phyloP scores from a whole-genome alignment of 2,797 vertebrate species.

The Hylomyscus alleni region DNA sequence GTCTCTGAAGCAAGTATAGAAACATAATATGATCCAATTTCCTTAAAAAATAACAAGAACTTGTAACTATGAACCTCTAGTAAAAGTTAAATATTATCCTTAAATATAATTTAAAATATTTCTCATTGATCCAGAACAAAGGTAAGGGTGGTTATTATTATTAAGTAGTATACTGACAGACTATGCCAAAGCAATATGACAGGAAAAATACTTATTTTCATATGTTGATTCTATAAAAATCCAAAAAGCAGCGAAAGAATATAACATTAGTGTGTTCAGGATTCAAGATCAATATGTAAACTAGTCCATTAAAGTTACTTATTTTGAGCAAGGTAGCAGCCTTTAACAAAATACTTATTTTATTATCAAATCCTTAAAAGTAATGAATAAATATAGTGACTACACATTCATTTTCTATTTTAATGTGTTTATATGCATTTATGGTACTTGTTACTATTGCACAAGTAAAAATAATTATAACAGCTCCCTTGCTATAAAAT shows the following conservation, averaged over 20 bases:
- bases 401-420: not conserved
- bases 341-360: not conserved
- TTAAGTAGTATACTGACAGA: not conserved
- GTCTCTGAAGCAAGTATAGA: slow-evolving; percentile 25
- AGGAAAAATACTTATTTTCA: slow-evolving; percentile 38
- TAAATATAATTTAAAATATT: slow-evolving; percentile 39
- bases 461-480: not conserved
- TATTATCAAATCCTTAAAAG: slow-evolving; percentile 5
- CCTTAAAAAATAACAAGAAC: not conserved
- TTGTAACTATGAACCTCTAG: not conserved
- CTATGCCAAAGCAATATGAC: not conserved
- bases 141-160: not conserved
- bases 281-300: slow-evolving; percentile 30
- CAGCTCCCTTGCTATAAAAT: not conserved
- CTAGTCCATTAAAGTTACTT: slow-evolving; percentile 17
- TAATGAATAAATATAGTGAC: slow-evolving; percentile 19
- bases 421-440: not conserved
- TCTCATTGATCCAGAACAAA: slow-evolving; percentile 19
- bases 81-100: slow-evolving; percentile 53
- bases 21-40: slow-evolving; percentile 20
- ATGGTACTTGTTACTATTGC: not conserved
- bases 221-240: slow-evolving; percentile 16
- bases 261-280: not conserved
- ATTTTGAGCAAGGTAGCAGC: not conserved
- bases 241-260: slow-evolving; percentile 27